Evolutionary conservation across 2,113 vertebrate species (phyloP).

Genomic region (Ciconia boyciana): DNA sequence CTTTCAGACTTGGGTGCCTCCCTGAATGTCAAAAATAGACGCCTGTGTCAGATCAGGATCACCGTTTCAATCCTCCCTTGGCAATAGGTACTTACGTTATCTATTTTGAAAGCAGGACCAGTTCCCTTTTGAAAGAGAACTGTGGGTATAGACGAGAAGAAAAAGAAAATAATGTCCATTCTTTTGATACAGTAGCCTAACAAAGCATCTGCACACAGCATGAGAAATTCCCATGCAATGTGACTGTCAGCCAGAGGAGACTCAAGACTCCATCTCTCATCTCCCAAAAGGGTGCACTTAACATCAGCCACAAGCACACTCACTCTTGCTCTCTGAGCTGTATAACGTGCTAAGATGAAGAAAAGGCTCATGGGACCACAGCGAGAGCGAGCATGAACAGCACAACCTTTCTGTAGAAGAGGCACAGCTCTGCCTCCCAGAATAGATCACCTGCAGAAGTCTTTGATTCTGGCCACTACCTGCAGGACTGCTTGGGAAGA

Average conservation of each 20-base stretch:
- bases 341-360: neutral
- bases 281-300: neutral
- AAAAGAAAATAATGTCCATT: neutral
- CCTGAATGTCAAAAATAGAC: slow-evolving; percentile 1
- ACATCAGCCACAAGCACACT: neutral
- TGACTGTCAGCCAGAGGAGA: neutral
- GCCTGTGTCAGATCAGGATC: slow-evolving; percentile 14
- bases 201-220: neutral
- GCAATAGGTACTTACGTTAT: neutral
- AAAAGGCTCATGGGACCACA: neutral
- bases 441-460: neutral
- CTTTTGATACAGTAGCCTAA: neutral
- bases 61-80: neutral
- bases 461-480: neutral
- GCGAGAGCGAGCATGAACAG: neutral
- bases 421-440: neutral
- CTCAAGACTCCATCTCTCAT: neutral
- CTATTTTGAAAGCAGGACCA: neutral
- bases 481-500: neutral
- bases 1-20: neutral
- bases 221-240: neutral
- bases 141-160: neutral
- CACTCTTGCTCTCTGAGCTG: neutral
- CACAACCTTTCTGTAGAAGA: neutral
- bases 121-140: neutral